These are phyloP conservation scores for Papilio dardanus DNA, from an alignment of 1,140 invertebrate species.

Conservation along the genomic window DNA sequence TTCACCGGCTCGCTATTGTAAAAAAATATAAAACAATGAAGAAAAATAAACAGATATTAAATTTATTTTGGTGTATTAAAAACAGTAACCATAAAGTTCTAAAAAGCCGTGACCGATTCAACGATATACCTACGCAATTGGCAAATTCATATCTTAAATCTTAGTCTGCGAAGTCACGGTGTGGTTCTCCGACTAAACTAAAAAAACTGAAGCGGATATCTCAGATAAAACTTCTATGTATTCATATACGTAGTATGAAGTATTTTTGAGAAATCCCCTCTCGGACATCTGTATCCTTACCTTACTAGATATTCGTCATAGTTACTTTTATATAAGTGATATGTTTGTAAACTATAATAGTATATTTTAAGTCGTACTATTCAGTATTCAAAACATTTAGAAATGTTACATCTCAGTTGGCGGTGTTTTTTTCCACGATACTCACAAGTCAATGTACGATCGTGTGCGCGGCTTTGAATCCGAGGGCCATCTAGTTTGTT, in stretches of 20 bases:
- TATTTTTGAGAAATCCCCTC: background rate
- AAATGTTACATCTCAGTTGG: background rate
- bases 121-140: background rate
- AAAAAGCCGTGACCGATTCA: background rate
- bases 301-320: background rate
- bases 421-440: constrained; percentile 13
- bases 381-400: constrained; percentile 4
- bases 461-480: constrained; percentile 37
- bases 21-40: constrained; percentile 12
- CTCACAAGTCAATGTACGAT: constrained; percentile 43
- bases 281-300: background rate
- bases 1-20: constrained; percentile 6
- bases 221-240: background rate
- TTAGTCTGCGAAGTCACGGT: background rate
- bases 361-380: background rate
- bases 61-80: background rate
- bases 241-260: background rate
- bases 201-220: background rate
- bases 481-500: constrained; percentile 48
- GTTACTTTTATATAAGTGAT: background rate
- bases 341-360: background rate
- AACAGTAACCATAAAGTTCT: background rate
- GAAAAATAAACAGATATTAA: background rate
- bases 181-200: background rate
- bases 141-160: background rate